These are phyloP conservation scores for Watsonalla cultraria DNA, from an alignment of 2,888 invertebrate genomes.

Conservation along the genomic window DNA sequence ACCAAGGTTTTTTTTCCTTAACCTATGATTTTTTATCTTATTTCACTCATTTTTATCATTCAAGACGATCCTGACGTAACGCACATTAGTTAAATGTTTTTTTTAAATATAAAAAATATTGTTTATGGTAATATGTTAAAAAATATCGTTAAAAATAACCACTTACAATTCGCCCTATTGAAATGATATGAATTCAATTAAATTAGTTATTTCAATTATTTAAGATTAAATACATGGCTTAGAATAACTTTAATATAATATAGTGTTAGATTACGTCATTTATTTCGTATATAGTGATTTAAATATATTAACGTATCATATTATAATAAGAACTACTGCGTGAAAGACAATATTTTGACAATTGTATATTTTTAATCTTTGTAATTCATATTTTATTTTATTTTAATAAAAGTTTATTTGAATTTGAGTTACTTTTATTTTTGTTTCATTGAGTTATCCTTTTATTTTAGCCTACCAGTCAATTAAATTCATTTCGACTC, in stretches of 20 bases:
- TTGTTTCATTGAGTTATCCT: conserved; percentile 26
- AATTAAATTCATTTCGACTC: conserved; percentile 71
- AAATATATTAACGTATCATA: conserved; percentile 16
- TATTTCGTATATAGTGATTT: not conserved
- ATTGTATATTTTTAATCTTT: conserved; percentile 17
- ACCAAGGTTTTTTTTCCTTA: too few species aligned
- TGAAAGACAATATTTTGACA: conserved; percentile 53
- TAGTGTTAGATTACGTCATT: too few species aligned
- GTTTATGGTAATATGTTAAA: too few species aligned
- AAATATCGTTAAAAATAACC: not conserved
- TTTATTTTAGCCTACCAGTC: conserved; percentile 63
- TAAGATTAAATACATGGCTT: conserved; percentile 35
- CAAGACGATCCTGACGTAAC: too few species aligned
- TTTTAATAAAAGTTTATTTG: conserved; percentile 41
- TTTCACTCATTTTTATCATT: too few species aligned
- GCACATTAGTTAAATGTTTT: too few species aligned
- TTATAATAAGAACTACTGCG: conserved; percentile 39
- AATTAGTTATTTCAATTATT: conserved; percentile 6
- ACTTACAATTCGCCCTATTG: conserved; percentile 9
- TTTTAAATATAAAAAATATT: too few species aligned
- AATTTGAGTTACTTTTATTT: conserved; percentile 40
- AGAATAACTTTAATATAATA: conserved; percentile 6
- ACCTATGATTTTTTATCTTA: too few species aligned
- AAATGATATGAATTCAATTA: not conserved
- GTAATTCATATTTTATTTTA: conserved; percentile 24